A percentile compares a stretch with the other conserved stretches of the same genome.
phyloP scores from a whole-genome alignment of 2,888 invertebrate genomes.

The Tetragonula carbonaria region DNA sequence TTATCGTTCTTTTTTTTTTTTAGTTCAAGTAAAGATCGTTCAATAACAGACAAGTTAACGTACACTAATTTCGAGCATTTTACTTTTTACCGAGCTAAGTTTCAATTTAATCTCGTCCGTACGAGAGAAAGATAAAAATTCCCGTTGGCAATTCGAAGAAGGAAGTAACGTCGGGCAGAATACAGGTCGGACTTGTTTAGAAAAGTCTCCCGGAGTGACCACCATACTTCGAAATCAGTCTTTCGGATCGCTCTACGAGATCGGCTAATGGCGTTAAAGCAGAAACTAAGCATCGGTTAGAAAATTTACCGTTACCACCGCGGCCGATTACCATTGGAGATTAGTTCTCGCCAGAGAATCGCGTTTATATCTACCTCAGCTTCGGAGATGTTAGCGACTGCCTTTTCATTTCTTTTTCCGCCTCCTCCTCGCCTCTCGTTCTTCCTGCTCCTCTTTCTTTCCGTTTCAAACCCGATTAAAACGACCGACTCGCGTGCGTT shows the following conservation, averaged over 20 bases:
- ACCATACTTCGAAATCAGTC: slow-evolving; percentile 27
- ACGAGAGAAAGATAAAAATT: background rate
- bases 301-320: slow-evolving; percentile 79
- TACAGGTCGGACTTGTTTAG: background rate
- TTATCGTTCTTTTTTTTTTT: no score
- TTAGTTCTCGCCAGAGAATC: slow-evolving; percentile 72
- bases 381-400: slow-evolving; percentile 34
- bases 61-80: background rate
- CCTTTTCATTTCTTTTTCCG: slow-evolving; percentile 21
- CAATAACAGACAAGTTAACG: background rate
- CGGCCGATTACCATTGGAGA: slow-evolving; percentile 76
- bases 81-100: background rate
- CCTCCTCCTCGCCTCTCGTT: background rate
- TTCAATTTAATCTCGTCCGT: background rate
- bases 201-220: slow-evolving; percentile 11
- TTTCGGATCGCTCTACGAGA: slow-evolving; percentile 21
- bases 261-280: slow-evolving; percentile 52
- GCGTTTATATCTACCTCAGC: slow-evolving; percentile 46
- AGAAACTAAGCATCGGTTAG: slow-evolving; percentile 61
- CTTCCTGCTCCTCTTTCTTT: no score
- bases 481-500: slow-evolving; percentile 46
- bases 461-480: slow-evolving; percentile 33
- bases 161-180: background rate
- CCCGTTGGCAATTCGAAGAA: slow-evolving; percentile 8
- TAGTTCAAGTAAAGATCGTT: no score